phyloP scores from a whole-genome alignment of 2,888 invertebrate species.

The Torymus auratus region DNA sequence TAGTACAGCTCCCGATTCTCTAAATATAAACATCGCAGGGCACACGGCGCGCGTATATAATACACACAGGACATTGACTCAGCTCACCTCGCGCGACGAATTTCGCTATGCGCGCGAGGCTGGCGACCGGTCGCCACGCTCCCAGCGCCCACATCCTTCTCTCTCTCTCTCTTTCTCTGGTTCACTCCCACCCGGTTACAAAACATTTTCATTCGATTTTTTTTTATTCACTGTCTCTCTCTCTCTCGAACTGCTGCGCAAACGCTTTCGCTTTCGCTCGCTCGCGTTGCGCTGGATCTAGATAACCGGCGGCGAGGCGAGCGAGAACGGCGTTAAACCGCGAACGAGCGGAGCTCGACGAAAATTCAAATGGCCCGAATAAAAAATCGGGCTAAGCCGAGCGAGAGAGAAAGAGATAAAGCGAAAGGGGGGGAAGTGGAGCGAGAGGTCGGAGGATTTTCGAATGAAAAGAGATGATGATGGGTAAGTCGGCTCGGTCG shows the following conservation, averaged over 20 bases:
- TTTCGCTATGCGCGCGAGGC: not conserved
- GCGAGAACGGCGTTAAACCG: not conserved
- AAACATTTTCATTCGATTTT: slow-evolving; percentile 35
- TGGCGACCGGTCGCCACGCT: not conserved
- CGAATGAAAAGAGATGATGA: not conserved
- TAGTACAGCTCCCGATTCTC: not conserved
- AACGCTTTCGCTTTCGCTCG: slow-evolving; percentile 55
- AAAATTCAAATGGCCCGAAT: slow-evolving; percentile 16
- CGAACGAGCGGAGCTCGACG: not conserved
- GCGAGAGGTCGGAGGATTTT: not conserved
- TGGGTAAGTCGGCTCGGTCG: not conserved
- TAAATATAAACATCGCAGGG: slow-evolving; percentile 3
- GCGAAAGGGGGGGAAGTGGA: not conserved
- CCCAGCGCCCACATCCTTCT: not conserved
- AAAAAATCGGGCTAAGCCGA: not conserved
- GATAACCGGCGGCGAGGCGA: slow-evolving; percentile 16
- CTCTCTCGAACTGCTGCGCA: slow-evolving; percentile 7
- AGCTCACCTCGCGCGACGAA: too few species aligned
- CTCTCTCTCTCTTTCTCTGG: slow-evolving; percentile 2
- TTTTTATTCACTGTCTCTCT: not conserved
- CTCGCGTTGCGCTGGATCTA: slow-evolving; percentile 1
- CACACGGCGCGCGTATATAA: not conserved
- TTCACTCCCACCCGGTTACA: slow-evolving; percentile 17
- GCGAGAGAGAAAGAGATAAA: too few species aligned
- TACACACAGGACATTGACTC: slow-evolving; percentile 12